phyloP scores from a whole-genome alignment of 2,797 vertebrate genomes.

The Tinamus major region DNA sequence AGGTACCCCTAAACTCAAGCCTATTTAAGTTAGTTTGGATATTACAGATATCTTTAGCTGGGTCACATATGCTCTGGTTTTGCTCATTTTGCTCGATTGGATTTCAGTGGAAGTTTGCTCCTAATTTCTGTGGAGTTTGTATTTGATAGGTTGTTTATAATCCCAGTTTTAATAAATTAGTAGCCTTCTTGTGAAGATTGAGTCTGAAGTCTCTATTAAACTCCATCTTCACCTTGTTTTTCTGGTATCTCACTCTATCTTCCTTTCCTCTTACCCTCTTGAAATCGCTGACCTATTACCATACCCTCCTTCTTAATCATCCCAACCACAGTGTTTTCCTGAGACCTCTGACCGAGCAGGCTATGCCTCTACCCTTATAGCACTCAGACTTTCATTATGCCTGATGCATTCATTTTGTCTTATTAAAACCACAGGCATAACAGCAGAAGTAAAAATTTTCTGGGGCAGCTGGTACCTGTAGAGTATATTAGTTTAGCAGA shows the following conservation, averaged over 20 bases:
- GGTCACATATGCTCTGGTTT: constrained; percentile 20
- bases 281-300: neutral
- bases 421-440: constrained; percentile 12
- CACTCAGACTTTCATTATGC: neutral
- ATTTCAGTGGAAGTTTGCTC: constrained; percentile 43
- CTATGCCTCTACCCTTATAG: neutral
- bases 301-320: neutral
- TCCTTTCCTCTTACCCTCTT: neutral
- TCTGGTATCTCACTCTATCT: neutral
- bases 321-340: neutral
- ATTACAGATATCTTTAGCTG: constrained; percentile 31
- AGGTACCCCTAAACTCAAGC: neutral
- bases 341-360: neutral
- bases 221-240: neutral
- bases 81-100: constrained; percentile 33
- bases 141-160: neutral
- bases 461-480: neutral
- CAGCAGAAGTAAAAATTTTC: constrained; percentile 18
- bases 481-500: constrained; percentile 1
- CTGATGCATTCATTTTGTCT: neutral
- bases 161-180: neutral
- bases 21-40: neutral
- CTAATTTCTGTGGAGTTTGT: neutral
- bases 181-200: neutral
- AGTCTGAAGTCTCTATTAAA: neutral